Evolutionary conservation across 1,140 invertebrate species (phyloP).

Genomic region (Globodera rostochiensis): DNA sequence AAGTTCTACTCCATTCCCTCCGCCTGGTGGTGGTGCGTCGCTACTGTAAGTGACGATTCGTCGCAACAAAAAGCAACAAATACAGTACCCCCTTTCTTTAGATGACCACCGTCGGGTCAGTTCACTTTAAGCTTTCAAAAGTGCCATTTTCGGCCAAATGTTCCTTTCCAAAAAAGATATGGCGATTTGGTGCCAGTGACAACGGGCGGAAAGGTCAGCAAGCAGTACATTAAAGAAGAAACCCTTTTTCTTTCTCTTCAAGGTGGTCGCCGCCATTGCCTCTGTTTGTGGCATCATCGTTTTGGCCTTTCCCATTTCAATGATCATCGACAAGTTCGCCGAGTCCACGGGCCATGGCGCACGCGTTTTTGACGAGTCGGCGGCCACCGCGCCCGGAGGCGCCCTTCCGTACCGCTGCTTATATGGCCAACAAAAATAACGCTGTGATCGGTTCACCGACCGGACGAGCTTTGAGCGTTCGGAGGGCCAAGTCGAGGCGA

Average conservation of each 20-base stretch:
- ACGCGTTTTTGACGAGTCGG: constrained; percentile 15
- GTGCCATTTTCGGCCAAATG: constrained; percentile 9
- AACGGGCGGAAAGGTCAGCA: constrained; percentile 43
- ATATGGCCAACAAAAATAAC: neutral
- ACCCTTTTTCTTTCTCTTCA: constrained; percentile 14
- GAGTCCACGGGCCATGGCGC: constrained; percentile 49
- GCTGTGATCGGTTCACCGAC: neutral
- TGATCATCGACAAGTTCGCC: constrained; percentile 62
- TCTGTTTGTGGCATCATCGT: constrained; percentile 57
- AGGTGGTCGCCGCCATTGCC: constrained; percentile 55
- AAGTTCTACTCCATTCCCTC: constrained; percentile 96
- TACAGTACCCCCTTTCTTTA: constrained; percentile 3
- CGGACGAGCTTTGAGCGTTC: neutral
- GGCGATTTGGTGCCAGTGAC: constrained; percentile 80
- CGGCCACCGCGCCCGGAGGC: neutral
- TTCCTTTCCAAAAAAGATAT: constrained; percentile 71
- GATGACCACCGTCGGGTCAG: constrained; percentile 51
- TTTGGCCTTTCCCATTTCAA: constrained; percentile 58
- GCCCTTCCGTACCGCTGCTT: neutral
- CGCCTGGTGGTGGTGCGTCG: constrained; percentile 87
- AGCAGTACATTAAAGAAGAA: neutral
- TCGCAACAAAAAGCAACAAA: neutral
- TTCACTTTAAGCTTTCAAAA: neutral
- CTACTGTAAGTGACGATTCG: constrained; percentile 4
- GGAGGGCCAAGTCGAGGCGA: constrained; percentile 27